Conservation (phyloP, 2,113 vertebrate genomes). For the Atherinomorus stipes region DNA sequence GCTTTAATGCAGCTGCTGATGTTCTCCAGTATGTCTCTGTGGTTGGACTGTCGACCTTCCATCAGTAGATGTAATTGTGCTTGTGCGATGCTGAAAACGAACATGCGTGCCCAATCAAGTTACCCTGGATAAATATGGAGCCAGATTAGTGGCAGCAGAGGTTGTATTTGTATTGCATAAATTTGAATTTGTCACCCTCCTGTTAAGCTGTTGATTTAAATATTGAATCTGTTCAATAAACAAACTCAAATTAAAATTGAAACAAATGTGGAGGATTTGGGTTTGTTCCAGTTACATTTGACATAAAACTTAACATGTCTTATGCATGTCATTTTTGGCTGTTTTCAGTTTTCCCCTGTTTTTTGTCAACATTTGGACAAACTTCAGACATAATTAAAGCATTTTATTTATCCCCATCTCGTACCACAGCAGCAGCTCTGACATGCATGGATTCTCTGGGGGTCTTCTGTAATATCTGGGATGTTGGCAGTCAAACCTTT, state of each 20-base stretch:
- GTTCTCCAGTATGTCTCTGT: constrained; percentile 16
- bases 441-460: not conserved
- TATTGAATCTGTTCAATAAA: constrained; percentile 30
- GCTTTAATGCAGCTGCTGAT: constrained; percentile 30
- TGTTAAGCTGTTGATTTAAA: constrained; percentile 33
- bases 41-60: constrained; percentile 22
- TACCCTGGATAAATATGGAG: constrained; percentile 39
- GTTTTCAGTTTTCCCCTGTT: not conserved
- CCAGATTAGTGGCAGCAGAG: constrained; percentile 56
- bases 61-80: constrained; percentile 44
- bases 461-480: not conserved
- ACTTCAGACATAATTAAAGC: too few species aligned
- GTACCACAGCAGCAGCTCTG: not conserved
- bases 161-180: constrained; percentile 56
- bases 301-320: not conserved
- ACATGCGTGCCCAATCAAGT: constrained; percentile 46
- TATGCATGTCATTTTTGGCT: not conserved
- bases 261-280: constrained; percentile 31
- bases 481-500: not conserved
- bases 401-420: not conserved
- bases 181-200: constrained; percentile 53
- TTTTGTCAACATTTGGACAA: not conserved
- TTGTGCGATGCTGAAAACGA: constrained; percentile 2
- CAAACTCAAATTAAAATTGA: constrained; percentile 48
- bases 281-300: constrained; percentile 8